Base-by-base conservation (phyloP, 1,140 invertebrate species). In the Brachionus rubens region DNA sequence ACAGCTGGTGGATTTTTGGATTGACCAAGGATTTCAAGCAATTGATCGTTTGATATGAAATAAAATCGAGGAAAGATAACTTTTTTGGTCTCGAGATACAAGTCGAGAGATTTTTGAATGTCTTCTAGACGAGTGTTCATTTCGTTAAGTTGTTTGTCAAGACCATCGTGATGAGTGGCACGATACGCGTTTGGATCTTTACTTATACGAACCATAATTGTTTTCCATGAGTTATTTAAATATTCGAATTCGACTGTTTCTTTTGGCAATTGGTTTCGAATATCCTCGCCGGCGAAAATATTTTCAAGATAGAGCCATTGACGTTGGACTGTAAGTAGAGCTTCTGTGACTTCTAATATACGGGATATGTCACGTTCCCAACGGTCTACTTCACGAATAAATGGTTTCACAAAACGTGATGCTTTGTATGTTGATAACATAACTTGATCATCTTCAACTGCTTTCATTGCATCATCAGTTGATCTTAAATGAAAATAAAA, bases 361-460 rank as follows among this genome's bases (percentile, higher is more conserved):
- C 89, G 89, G 14, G 90, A 91, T 47, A 94, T 84, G 3, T 89
- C 88, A 80, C 89, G 88, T 83, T 93, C 91, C 91, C 91, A 92
- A 82, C 89, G 88, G 81, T 92, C 90, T 1, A 92, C 90, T 81
- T 90, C 88, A 80, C 88, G 87, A 40, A 89, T 88, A 82, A 93
- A 93, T 2, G 91, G 90, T 81, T 92, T 91, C 0, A 92, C 91
- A 84, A 91, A 93, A 79, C 91, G 86, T 24, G 91, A 92, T 2
- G 91, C 88, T 82, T 93, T 93, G 90, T 93, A 92, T 2, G 89
- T 88, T 0, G 90, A 90, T 21, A 94, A 83, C 75, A 89, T 88
- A 36, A 90, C 87, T 83, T 89, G 88, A 81, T 91, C 88, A 70
- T 91, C 90, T 82, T 92, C 90, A 14, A 91, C 80, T 40, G 87